Conservation (phyloP, 2,888 invertebrate species). For the Mimas tiliae region DNA sequence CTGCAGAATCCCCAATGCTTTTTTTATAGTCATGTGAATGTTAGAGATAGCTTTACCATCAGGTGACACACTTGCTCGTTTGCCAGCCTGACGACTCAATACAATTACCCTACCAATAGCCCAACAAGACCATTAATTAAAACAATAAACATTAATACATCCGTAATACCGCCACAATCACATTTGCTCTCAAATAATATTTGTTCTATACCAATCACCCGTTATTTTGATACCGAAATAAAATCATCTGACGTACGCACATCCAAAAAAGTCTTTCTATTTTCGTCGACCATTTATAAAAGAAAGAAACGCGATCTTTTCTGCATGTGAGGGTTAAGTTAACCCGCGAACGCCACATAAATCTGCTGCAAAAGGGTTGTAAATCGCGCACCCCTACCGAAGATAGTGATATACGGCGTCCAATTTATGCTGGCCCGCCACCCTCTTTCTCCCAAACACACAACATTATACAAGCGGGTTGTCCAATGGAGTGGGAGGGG, state of each 20-base stretch:
- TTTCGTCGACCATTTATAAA: constrained; percentile 74
- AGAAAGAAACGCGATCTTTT: constrained; percentile 79
- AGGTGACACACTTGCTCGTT: no score
- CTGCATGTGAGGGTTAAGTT: constrained; percentile 71
- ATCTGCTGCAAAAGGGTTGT: constrained; percentile 81
- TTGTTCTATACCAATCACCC: constrained; percentile 5
- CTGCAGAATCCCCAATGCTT: no score
- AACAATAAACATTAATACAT: not conserved
- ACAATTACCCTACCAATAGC: no score
- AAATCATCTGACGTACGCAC: constrained; percentile 19
- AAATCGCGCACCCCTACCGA: constrained; percentile 73
- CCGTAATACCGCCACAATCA: not conserved
- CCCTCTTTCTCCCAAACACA: constrained; percentile 21
- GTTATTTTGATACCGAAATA: constrained; percentile 26
- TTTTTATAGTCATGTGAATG: no score
- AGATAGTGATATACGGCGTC: constrained; percentile 65
- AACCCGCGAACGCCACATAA: constrained; percentile 70
- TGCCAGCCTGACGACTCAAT: no score
- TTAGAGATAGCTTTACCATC: no score
- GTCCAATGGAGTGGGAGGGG: constrained; percentile 40
- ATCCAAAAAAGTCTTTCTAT: constrained; percentile 50
- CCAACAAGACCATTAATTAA: not conserved
- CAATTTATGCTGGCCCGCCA: constrained; percentile 49
- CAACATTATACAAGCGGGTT: constrained; percentile 9
- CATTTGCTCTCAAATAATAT: constrained; percentile 7